A percentile compares a stretch with the other conserved stretches of the same genome.
phyloP scores from a whole-genome alignment of 2,797 vertebrate genomes.

The Gadopsis marmoratus region DNA sequence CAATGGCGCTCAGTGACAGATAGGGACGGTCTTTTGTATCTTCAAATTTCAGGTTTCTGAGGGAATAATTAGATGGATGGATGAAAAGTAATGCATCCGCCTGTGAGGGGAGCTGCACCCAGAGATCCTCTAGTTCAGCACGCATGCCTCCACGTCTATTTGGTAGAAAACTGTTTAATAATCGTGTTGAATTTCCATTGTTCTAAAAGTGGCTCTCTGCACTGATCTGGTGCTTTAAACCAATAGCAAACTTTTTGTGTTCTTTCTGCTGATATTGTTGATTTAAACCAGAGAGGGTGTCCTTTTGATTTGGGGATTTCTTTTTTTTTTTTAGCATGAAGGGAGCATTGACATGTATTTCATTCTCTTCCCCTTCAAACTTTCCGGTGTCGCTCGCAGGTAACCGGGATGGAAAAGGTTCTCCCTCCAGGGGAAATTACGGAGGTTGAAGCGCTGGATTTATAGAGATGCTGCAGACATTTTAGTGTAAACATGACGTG shows the following conservation, averaged over 20 bases:
- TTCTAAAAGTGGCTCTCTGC: conserved; percentile 83
- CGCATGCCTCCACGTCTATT: conserved; percentile 76
- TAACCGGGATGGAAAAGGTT: conserved; percentile 64
- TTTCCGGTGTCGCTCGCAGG: conserved; percentile 74
- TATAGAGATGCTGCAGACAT: conserved; percentile 55
- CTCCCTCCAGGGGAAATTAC: conserved; percentile 61
- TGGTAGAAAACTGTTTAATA: conserved; percentile 86
- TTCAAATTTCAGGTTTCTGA: conserved; percentile 90
- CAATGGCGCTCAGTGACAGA: conserved; percentile 87
- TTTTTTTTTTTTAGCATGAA: conserved; percentile 58
- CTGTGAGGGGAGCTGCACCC: conserved; percentile 81
- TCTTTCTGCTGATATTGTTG: conserved; percentile 81
- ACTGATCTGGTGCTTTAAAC: conserved; percentile 78
- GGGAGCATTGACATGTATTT: conserved; percentile 65
- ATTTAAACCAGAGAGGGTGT: conserved; percentile 79
- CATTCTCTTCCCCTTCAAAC: conserved; percentile 68
- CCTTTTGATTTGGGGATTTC: conserved; percentile 71
- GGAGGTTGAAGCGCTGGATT: conserved; percentile 52
- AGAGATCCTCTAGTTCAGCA: conserved; percentile 84
- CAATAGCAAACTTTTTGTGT: conserved; percentile 80
- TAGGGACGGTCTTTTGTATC: conserved; percentile 89
- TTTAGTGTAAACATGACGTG: conserved; percentile 65
- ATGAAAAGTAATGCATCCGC: conserved; percentile 87
- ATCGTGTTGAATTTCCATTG: conserved; percentile 82
- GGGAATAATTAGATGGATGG: conserved; percentile 91